These are phyloP conservation scores for Caenorhabditis wallacei DNA, from an alignment of 2,888 invertebrate species.

Conservation along the genomic window DNA sequence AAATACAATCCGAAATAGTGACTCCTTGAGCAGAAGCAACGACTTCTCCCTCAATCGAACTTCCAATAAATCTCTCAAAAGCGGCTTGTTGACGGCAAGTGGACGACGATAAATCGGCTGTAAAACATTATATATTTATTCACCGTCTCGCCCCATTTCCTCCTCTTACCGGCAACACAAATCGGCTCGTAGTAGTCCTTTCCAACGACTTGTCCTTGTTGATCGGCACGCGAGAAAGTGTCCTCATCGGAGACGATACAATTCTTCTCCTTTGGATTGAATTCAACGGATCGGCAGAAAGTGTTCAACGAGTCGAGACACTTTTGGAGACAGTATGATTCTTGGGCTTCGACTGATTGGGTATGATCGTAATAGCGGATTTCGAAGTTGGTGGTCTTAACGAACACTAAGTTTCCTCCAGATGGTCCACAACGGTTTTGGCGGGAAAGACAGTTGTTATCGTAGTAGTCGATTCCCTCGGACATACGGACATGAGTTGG, in stretches of 20 bases:
- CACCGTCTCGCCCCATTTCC: neutral
- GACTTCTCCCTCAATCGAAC: slow-evolving; percentile 82
- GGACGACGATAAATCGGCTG: slow-evolving; percentile 83
- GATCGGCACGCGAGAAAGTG: slow-evolving; percentile 83
- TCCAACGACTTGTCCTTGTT: slow-evolving; percentile 82
- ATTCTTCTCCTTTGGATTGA: slow-evolving; percentile 82
- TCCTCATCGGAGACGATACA: slow-evolving; percentile 83
- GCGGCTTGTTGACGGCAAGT: slow-evolving; percentile 83
- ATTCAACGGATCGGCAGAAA: slow-evolving; percentile 83
- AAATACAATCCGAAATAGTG: slow-evolving; percentile 83
- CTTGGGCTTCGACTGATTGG: slow-evolving; percentile 83
- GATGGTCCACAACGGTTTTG: slow-evolving; percentile 83
- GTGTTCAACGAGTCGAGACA: slow-evolving; percentile 83
- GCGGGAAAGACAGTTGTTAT: slow-evolving; percentile 86
- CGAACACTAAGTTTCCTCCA: slow-evolving; percentile 83
- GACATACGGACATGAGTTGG: slow-evolving; percentile 85
- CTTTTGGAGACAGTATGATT: slow-evolving; percentile 83
- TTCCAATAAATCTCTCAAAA: slow-evolving; percentile 83
- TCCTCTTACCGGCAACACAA: slow-evolving; percentile 82
- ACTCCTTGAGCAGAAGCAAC: slow-evolving; percentile 83
- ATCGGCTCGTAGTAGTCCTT: slow-evolving; percentile 83
- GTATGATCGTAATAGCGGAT: slow-evolving; percentile 83
- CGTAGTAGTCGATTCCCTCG: slow-evolving; percentile 85
- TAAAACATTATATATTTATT: slow-evolving; percentile 37
- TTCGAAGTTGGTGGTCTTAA: slow-evolving; percentile 83